Evolutionary conservation across 1,140 invertebrate genomes (phyloP).

Genomic region (Drosophila lacteicornis): DNA sequence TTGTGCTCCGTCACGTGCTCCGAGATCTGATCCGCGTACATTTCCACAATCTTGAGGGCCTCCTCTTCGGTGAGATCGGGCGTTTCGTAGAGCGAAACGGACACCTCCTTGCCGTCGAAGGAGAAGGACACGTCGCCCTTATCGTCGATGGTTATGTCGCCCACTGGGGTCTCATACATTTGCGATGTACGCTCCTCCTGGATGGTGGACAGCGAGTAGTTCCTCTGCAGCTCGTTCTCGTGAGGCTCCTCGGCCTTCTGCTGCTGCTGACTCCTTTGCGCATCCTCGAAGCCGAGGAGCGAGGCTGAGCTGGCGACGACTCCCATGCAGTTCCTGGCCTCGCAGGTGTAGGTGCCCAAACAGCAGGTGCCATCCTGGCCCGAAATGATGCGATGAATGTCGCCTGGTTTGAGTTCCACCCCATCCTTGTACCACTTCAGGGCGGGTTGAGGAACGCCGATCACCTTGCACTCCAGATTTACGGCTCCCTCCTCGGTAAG

Average conservation of each 20-base stretch:
- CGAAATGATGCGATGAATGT: conserved; percentile 95
- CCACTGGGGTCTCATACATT: conserved; percentile 92
- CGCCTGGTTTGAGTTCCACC: conserved; percentile 93
- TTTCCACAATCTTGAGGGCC: conserved; percentile 95
- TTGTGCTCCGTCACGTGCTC: conserved; percentile 95
- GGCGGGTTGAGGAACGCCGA: conserved; percentile 94
- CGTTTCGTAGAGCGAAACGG: conserved; percentile 95
- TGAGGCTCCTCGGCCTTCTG: conserved; percentile 64
- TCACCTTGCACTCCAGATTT: conserved; percentile 97
- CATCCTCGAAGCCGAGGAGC: conserved; percentile 93
- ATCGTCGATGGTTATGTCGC: conserved; percentile 91
- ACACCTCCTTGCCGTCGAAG: conserved; percentile 96
- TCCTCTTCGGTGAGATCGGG: conserved; percentile 96
- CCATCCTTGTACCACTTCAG: conserved; percentile 97
- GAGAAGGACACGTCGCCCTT: conserved; percentile 94
- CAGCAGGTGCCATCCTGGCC: conserved; percentile 95
- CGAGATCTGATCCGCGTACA: conserved; percentile 96
- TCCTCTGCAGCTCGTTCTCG: conserved; percentile 87
- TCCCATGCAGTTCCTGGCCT: conserved; percentile 97
- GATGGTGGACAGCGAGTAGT: conserved; percentile 94
- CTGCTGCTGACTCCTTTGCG: conserved; percentile 86
- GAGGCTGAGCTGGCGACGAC: conserved; percentile 94
- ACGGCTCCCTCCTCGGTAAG: conserved; percentile 94
- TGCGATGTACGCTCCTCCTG: conserved; percentile 95
- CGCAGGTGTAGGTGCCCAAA: conserved; percentile 96